Conservation (phyloP, 2,888 invertebrate species). For the Nymphalis urticae region DNA sequence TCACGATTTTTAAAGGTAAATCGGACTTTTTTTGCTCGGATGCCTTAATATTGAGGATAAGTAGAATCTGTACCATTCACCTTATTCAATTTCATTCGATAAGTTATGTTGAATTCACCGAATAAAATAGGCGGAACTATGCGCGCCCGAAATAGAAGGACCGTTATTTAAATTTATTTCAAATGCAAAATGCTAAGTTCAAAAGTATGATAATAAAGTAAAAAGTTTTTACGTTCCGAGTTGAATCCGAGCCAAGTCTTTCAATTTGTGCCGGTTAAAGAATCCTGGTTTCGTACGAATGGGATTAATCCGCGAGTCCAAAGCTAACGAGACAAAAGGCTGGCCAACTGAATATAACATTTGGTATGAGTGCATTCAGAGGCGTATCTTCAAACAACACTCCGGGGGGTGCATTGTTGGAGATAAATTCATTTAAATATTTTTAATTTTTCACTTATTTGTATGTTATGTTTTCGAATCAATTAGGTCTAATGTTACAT, state of each 20-base stretch:
- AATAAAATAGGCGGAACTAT: background rate
- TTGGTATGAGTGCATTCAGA: constrained; percentile 2
- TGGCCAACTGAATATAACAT: constrained; percentile 16
- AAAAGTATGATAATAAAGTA: constrained; percentile 20
- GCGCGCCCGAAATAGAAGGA: background rate
- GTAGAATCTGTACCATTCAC: constrained; percentile 2
- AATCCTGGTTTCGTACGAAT: constrained; percentile 21
- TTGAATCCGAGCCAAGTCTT: constrained; percentile 35
- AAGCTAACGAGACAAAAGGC: constrained; percentile 18
- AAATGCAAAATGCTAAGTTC: constrained; percentile 19
- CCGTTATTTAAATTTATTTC: constrained; percentile 15
- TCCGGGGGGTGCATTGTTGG: constrained; percentile 1
- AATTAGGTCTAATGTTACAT: too few species aligned
- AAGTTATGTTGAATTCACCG: constrained; percentile 1
- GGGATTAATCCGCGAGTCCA: constrained; percentile 15
- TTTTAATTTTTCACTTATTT: background rate
- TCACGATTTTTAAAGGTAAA: constrained; percentile 18
- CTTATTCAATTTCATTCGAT: constrained; percentile 3
- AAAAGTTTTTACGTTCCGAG: constrained; percentile 31
- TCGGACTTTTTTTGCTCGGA: constrained; percentile 15
- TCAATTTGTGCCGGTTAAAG: constrained; percentile 32
- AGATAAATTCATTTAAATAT: background rate
- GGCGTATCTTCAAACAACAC: constrained; percentile 4
- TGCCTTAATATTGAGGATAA: constrained; percentile 8
- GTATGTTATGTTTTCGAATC: background rate